Evolutionary conservation across 2,113 vertebrate species (phyloP), one percentile per base, ranked within the genome.

Genomic region (Onychorhynchus coronatus): DNA sequence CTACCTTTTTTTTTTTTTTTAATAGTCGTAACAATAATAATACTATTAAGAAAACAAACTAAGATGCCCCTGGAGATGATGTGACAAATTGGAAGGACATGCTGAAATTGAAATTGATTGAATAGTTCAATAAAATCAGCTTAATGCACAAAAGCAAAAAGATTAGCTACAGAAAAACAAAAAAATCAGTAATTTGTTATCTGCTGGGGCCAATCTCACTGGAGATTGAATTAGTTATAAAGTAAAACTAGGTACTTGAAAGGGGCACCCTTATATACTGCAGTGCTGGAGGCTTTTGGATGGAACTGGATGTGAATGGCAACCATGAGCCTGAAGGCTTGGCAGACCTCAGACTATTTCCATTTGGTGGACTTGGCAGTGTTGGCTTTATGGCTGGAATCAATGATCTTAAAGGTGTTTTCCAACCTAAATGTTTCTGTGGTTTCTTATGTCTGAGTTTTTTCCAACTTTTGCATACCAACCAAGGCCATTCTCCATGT

Each of bases 41-140:
- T 89, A 85, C 67, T 92, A 86, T 86, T 95, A 95, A 83, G 73
- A 86, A 85, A 91, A 88, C 85, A 96, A 96, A 85, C 88, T 53
- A 61, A 78, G 78, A 88, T 95, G 95, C 93, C 94, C 55, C 92
- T 91, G 90, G 96, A 96, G 95, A 95, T 73, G 81, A 50, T 94
- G 96, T 95, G 96, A 97, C 95, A 95, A 97, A 97, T 97, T 91
- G 71, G 83, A 96, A 93, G 89, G 96, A 92, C 87, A 85, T 84
- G 78, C 65, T 94, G 94, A 89, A 97, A 97, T 96, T 94, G 89
- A 91, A 97, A 97, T 97, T 97, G 97, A 96, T 97, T 96, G 91
- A 97, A 74, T 94, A 95, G 96, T 93, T 96, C 96, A 97, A 97
- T 97, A 97, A 95, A 97, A 95, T 97, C 92, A 95, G 62, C 93